phyloP scores from a whole-genome alignment of 1,140 invertebrate genomes.

The Xylocopa sonorina region DNA sequence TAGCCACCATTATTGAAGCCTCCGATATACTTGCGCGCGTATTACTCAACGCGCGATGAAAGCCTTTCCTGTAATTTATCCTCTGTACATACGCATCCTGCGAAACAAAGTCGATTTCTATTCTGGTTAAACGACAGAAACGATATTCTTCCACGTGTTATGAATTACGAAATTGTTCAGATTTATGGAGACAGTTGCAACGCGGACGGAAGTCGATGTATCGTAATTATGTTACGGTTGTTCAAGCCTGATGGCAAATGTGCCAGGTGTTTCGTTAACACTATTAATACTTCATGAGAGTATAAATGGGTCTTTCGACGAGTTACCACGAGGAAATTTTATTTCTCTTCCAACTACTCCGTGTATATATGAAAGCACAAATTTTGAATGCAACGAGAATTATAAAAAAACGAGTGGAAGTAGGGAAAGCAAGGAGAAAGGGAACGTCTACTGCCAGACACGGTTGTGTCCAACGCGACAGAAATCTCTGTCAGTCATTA shows the following conservation, averaged over 20 bases:
- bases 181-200: slow-evolving; percentile 16
- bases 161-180: slow-evolving; percentile 20
- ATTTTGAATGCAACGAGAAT: not conserved
- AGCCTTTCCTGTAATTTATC: slow-evolving; percentile 26
- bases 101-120: slow-evolving; percentile 9
- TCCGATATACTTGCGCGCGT: not conserved
- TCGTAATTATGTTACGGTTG: slow-evolving; percentile 20
- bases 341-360: not conserved
- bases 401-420: too few species aligned
- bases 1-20: slow-evolving; percentile 35
- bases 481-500: not conserved
- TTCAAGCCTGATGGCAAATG: not conserved
- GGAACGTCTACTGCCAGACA: not conserved
- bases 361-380: not conserved
- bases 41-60: not conserved
- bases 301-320: not conserved
- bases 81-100: slow-evolving; percentile 25
- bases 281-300: not conserved
- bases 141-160: slow-evolving; percentile 36
- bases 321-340: not conserved
- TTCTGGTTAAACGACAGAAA: slow-evolving; percentile 33
- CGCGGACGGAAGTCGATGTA: not conserved
- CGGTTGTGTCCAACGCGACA: not conserved
- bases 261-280: not conserved
- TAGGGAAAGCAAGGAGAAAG: too few species aligned